Percentiles rank a stretch among this genome's conserved stretches.
phyloP scores from a whole-genome alignment of 2,888 invertebrate species.

The Drosophila dives region DNA sequence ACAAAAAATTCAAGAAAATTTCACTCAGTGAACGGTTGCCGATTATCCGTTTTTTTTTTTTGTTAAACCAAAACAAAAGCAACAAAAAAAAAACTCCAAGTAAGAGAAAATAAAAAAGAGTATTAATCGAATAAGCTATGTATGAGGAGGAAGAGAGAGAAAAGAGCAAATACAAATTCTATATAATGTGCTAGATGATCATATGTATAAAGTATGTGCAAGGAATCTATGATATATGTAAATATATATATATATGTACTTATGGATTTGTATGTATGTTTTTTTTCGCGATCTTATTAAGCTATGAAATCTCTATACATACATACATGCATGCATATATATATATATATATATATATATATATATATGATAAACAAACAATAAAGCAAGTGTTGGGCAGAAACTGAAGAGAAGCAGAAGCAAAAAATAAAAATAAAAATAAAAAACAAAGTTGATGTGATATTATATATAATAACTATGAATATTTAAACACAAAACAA shows the following conservation, averaged over 20 bases:
- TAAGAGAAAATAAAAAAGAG: slow-evolving; percentile 53
- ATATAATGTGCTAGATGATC: slow-evolving; percentile 52
- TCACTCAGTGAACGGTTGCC: slow-evolving; percentile 76
- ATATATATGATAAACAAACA: slow-evolving; percentile 34
- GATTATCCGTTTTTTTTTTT: slow-evolving; percentile 58
- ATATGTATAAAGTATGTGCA: slow-evolving; percentile 32
- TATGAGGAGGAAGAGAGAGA: slow-evolving; percentile 3
- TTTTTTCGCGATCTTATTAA: slow-evolving; percentile 71
- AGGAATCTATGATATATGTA: slow-evolving; percentile 22
- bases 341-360: slow-evolving; percentile 24
- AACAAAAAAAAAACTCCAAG: slow-evolving; percentile 46
- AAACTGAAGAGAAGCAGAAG: slow-evolving; percentile 20
- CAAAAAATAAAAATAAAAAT: slow-evolving; percentile 41
- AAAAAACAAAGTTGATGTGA: slow-evolving; percentile 84
- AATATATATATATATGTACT: slow-evolving; percentile 24
- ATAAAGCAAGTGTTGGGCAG: slow-evolving; percentile 42
- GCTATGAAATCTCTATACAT: slow-evolving; percentile 49
- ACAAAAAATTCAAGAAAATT: slow-evolving; percentile 29
- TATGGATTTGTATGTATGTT: slow-evolving; percentile 50
- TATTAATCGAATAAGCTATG: slow-evolving; percentile 66
- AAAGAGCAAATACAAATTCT: slow-evolving; percentile 36
- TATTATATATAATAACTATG: slow-evolving; percentile 83
- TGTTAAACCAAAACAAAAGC: slow-evolving; percentile 25
- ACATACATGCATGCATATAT: slow-evolving; percentile 24
- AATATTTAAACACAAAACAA: slow-evolving; percentile 63